Percentiles rank a stretch among this genome's conserved stretches.
Evolutionary conservation across 53 echinoderm and acorn worm species (phyloP).

Genomic region (Temnopleurus reevesii): DNA sequence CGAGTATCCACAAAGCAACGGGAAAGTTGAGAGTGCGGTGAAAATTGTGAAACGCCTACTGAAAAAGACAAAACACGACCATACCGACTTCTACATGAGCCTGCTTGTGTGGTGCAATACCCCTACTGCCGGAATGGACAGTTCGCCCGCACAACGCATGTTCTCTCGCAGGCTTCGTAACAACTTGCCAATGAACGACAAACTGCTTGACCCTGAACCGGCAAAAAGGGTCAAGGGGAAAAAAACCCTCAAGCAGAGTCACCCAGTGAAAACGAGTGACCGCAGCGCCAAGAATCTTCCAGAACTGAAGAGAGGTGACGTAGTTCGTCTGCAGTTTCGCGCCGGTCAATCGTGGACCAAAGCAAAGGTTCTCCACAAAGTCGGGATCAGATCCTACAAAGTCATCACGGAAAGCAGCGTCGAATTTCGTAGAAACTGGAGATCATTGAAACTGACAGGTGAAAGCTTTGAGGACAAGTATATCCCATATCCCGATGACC

Average conservation of each 20-base stretch:
- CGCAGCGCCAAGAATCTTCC: conserved; percentile 45
- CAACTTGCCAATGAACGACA: conserved; percentile 21
- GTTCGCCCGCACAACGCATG: conserved; percentile 72
- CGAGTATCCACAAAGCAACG: conserved; percentile 65
- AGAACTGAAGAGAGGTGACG: neutral
- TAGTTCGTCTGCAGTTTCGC: neutral
- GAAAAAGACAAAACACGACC: conserved; percentile 44
- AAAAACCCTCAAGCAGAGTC: conserved; percentile 49
- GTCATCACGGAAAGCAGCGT: conserved; percentile 57
- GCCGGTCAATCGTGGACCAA: neutral
- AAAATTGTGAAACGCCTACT: conserved; percentile 52
- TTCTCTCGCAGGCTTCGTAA: conserved; percentile 59
- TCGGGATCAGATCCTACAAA: conserved; percentile 61
- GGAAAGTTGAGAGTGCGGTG: conserved; percentile 49
- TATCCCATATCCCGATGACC: neutral
- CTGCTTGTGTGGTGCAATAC: conserved; percentile 49
- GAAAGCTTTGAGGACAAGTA: conserved; percentile 4
- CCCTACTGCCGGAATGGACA: conserved; percentile 45
- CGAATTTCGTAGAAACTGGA: conserved; percentile 56
- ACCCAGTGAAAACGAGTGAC: conserved; percentile 55
- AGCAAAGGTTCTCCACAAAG: neutral
- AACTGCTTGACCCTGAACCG: conserved; percentile 64
- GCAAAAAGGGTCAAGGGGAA: conserved; percentile 40
- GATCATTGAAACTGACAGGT: conserved; percentile 34
- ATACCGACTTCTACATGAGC: conserved; percentile 40